A percentile compares a stretch with the other conserved stretches of the same genome.
phyloP scores from a whole-genome alignment of 2,888 invertebrate species.

The Ectemnius continuus region DNA sequence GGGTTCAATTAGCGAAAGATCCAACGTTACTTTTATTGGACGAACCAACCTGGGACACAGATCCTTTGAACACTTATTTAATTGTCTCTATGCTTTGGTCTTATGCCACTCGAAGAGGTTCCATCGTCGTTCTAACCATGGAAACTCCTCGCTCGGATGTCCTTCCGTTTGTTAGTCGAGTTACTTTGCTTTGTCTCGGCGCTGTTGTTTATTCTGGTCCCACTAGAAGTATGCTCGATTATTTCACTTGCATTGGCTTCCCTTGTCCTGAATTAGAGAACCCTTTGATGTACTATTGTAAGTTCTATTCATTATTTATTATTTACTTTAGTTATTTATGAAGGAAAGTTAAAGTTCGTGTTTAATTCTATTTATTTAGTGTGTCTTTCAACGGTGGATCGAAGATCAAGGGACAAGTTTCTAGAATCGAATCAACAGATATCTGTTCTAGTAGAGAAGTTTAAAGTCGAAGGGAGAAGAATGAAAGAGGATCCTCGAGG shows the following conservation, averaged over 20 bases:
- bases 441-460: conserved; percentile 93
- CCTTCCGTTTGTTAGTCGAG: conserved; percentile 95
- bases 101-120: conserved; percentile 92
- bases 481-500: conserved; percentile 80
- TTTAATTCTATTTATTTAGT: conserved; percentile 78
- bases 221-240: conserved; percentile 94
- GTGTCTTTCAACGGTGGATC: conserved; percentile 87
- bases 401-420: conserved; percentile 92
- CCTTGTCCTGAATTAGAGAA: conserved; percentile 98
- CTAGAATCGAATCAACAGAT: conserved; percentile 96
- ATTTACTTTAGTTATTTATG: too few species aligned
- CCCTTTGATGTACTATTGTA: conserved; percentile 98
- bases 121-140: conserved; percentile 94
- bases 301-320: conserved; percentile 75
- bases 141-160: conserved; percentile 97
- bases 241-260: conserved; percentile 96
- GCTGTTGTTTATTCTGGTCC: conserved; percentile 95
- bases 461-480: conserved; percentile 90
- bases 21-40: conserved; percentile 94
- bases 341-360: neutral
- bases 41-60: conserved; percentile 96
- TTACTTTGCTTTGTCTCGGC: conserved; percentile 93
- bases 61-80: conserved; percentile 96
- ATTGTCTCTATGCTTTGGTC: conserved; percentile 96
- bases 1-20: conserved; percentile 94